Evolutionary conservation across 2,113 vertebrate genomes (phyloP).

Genomic region (crab-eating macaque (Macaca fascicularis)): T2T-MFA8v1.1 NC_088387.1:53737001-53737500

Average conservation of each 20-base stretch:
- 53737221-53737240: background rate
- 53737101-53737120: background rate
- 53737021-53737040: constrained; percentile 28
- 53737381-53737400: background rate
- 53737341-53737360: background rate
- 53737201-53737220: background rate
- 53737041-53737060: background rate
- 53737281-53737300: background rate
- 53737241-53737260: background rate
- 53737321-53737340: background rate
- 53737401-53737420: background rate
- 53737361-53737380: background rate
- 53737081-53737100: background rate
- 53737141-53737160: background rate
- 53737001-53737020: background rate
- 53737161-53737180: background rate
- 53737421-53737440: constrained; percentile 11
- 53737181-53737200: too few relatives aligned
- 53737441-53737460: background rate
- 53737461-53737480: background rate
- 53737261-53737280: background rate
- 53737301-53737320: background rate
- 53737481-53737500: background rate
- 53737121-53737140: background rate
- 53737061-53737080: background rate